Conservation (phyloP, 2,113 vertebrate genomes). For the Morone chrysops region DNA sequence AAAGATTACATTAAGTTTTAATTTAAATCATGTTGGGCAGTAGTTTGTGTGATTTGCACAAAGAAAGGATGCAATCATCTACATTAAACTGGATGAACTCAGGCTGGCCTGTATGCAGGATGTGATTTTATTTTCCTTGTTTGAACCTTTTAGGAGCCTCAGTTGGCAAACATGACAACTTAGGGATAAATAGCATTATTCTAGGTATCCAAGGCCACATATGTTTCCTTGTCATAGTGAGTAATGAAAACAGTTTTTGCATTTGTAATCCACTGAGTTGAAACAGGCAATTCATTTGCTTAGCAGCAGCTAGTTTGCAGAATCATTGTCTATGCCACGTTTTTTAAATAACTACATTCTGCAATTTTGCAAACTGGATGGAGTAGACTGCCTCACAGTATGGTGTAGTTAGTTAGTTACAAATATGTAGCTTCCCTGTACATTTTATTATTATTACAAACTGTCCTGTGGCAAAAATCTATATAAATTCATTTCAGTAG, state of each 20-base stretch:
- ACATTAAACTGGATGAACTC: constrained; percentile 47
- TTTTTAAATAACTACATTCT: background rate
- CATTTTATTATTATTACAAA: background rate
- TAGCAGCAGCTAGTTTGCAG: constrained; percentile 5
- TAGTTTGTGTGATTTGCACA: background rate
- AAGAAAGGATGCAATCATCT: constrained; percentile 21
- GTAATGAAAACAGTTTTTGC: constrained; percentile 36
- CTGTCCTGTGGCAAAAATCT: background rate
- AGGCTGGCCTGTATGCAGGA: constrained; percentile 26
- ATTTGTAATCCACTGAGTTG: constrained; percentile 17
- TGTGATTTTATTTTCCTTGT: constrained; percentile 41
- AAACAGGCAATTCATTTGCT: constrained; percentile 2
- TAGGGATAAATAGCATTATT: constrained; percentile 48
- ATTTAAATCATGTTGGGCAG: background rate
- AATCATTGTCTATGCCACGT: background rate
- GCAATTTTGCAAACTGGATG: background rate
- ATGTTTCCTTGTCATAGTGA: constrained; percentile 41
- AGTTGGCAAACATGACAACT: constrained; percentile 27
- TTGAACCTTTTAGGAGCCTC: constrained; percentile 22
- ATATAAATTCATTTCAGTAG: background rate
- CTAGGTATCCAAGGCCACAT: constrained; percentile 38
- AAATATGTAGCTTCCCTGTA: background rate
- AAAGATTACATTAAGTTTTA: background rate
- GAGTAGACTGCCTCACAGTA: background rate
- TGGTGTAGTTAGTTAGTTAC: background rate